Conservation (phyloP, 2,113 vertebrate species). For the Cyanoramphus novaezelandiae region DNA sequence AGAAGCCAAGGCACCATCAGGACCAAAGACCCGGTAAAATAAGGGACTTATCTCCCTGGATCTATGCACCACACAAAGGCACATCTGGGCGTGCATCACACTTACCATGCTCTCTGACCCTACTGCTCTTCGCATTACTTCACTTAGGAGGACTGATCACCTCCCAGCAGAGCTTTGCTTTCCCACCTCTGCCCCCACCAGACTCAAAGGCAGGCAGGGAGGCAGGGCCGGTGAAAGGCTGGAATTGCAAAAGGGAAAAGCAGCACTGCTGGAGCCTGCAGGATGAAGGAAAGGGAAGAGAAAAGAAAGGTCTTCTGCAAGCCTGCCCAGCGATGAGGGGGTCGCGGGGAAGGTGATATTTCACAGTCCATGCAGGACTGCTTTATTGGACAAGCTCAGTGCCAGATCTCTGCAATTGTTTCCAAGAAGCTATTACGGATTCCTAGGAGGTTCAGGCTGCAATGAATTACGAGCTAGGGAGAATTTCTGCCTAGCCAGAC, state of each 20-base stretch:
- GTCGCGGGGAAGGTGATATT: background rate
- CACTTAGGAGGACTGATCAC: background rate
- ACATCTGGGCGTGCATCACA: background rate
- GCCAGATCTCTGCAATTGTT: background rate
- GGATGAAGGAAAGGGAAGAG: background rate
- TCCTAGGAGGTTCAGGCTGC: background rate
- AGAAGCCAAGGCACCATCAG: background rate
- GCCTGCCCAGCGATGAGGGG: background rate
- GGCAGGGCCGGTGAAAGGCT: background rate
- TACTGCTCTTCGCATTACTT: background rate
- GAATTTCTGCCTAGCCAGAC: constrained; percentile 14
- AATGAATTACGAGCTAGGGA: background rate
- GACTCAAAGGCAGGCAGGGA: background rate
- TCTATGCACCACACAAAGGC: background rate
- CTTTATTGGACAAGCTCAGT: background rate
- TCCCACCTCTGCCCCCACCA: fast-evolving
- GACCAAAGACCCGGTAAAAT: background rate
- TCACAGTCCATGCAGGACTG: background rate
- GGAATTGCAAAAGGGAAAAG: background rate
- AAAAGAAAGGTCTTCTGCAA: background rate
- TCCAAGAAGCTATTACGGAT: background rate
- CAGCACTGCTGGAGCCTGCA: background rate
- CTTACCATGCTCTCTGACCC: background rate
- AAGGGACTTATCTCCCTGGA: background rate
- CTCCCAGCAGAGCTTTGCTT: background rate